A percentile compares a stretch with the other conserved stretches of the same genome.
Evolutionary conservation across 2,797 vertebrate genomes (phyloP).

Genomic region (Vespertilio murinus): DNA sequence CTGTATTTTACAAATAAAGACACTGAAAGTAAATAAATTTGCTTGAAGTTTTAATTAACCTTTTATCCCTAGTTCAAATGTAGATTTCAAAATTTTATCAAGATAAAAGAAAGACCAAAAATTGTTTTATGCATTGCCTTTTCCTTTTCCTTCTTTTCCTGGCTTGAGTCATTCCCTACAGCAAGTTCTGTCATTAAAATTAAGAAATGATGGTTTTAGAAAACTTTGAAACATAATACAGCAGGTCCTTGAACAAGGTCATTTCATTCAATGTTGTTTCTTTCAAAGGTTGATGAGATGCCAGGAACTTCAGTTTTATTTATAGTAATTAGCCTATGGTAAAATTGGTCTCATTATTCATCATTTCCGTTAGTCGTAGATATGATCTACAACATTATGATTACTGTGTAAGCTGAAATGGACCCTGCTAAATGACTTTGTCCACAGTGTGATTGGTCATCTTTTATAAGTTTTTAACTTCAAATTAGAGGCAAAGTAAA

Average conservation of each 20-base stretch:
- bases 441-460: background rate
- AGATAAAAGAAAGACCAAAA: background rate
- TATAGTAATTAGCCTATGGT: background rate
- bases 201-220: conserved; percentile 50
- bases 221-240: background rate
- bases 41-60: background rate
- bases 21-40: conserved; percentile 5
- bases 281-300: background rate
- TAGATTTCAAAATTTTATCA: background rate
- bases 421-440: background rate
- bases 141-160: conserved; percentile 43
- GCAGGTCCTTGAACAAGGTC: background rate
- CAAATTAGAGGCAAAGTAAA: conserved; percentile 27
- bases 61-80: background rate
- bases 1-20: conserved; percentile 25
- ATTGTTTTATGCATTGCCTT: conserved; percentile 7
- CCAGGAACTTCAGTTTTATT: background rate
- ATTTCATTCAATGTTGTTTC: background rate
- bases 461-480: conserved; percentile 14
- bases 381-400: background rate
- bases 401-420: background rate
- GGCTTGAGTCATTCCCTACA: conserved; percentile 17
- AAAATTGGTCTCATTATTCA: background rate
- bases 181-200: conserved; percentile 35
- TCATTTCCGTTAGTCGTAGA: background rate